Evolutionary conservation across 2,888 invertebrate genomes (phyloP), one percentile per base, ranked within the genome.

Genomic region (Bimastos eiseni): DNA sequence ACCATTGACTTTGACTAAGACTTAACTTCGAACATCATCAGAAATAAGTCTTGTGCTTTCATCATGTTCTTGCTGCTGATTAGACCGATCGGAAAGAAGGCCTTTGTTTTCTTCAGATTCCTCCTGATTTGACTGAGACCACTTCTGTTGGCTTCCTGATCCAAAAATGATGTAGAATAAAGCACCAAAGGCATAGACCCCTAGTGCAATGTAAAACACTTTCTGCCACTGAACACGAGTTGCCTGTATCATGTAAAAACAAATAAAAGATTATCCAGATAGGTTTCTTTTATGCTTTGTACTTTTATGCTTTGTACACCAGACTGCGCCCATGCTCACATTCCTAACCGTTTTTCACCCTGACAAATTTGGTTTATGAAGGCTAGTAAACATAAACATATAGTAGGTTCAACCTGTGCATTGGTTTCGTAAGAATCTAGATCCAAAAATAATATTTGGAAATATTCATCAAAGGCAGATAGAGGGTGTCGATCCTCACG

Each of bases 131-230:
- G 41, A 34, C 36, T 84, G 70, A 30, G 91, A 89, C 92, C 92
- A 92, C 33, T 70, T 37, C 90, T 92, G 92, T 49, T 90, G 55
- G 70, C 38, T 90, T 19, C 92, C 92, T 30, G 92, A 89, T 11
- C 90, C 91, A 83, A 92, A 91, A 6, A 92, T 24, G 17, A 90
- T 2, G 89, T 89, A 92, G 83, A 91, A 19, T 8, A 91, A 30
- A 5, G 89, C 83, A 41, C 92, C 92, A 36, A 91, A 89, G 5
- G 55, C 55, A 88, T 92, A 92, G 89, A 92, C 88, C 4, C 83
- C 91, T 15, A 89, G 34, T 13, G 92, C 90, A 49, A 92, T 92
- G 89, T 90, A 92, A 92, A 92, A 92, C n/a, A 92, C 92, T n/a
- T 91, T 92, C 91, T 90, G 90, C 92, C 92, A 92, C 90, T 92